Evolutionary conservation across 2,797 vertebrate genomes (phyloP).

Genomic region (Leuciscus waleckii): DNA sequence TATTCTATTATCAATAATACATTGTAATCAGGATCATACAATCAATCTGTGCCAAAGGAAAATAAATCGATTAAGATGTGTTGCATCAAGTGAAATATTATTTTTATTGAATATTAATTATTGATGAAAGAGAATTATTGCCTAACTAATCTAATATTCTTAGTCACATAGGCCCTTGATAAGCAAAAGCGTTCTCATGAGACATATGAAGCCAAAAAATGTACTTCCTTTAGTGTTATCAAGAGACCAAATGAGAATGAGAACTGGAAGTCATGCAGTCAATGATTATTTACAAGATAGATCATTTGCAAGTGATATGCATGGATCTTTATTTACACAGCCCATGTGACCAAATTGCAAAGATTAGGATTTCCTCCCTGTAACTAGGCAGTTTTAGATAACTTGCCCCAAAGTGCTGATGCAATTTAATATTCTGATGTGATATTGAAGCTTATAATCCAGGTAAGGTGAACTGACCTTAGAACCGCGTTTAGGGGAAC

Average conservation of each 20-base stretch:
- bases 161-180: neutral
- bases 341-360: neutral
- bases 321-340: conserved; percentile 7
- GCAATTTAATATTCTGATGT: neutral
- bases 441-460: neutral
- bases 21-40: too few relatives aligned
- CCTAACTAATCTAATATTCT: neutral
- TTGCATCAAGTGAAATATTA: neutral
- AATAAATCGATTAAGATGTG: neutral
- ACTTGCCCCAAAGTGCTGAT: neutral
- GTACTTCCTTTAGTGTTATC: neutral
- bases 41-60: neutral
- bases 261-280: neutral
- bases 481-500: neutral
- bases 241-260: conserved; percentile 6
- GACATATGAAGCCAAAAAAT: neutral
- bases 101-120: too few relatives aligned
- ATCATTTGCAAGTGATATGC: neutral
- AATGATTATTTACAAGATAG: conserved; percentile 18
- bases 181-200: neutral
- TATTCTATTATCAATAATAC: too few relatives aligned
- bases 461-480: neutral
- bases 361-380: conserved; percentile 1
- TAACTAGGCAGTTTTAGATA: neutral
- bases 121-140: neutral